Evolutionary conservation across 2,888 invertebrate genomes (phyloP).

Genomic region (Digitonthophagus gazella): DNA sequence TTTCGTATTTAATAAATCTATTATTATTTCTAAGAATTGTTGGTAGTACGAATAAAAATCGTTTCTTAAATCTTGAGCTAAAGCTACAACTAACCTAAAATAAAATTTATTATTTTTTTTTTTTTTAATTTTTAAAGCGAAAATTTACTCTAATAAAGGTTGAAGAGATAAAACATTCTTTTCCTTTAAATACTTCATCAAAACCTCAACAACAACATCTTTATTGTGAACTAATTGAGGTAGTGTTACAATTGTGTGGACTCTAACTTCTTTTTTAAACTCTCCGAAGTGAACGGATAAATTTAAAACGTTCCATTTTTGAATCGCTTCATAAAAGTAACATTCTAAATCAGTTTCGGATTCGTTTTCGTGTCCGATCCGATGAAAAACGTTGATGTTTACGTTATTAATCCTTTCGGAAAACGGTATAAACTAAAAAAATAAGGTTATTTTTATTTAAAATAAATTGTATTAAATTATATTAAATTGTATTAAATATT

Average conservation of each 20-base stretch:
- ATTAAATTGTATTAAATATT: slow-evolving; percentile 25
- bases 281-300: slow-evolving; percentile 77
- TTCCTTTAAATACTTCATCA: slow-evolving; percentile 71
- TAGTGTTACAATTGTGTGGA: slow-evolving; percentile 66
- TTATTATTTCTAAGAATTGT: slow-evolving; percentile 69
- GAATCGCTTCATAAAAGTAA: slow-evolving; percentile 76
- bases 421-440: slow-evolving; percentile 79
- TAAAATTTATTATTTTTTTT: too few species aligned
- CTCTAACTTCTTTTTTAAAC: slow-evolving; percentile 73
- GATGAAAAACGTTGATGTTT: slow-evolving; percentile 84
- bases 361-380: slow-evolving; percentile 75
- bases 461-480: slow-evolving; percentile 3
- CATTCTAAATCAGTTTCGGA: slow-evolving; percentile 67
- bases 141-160: slow-evolving; percentile 78
- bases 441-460: not conserved
- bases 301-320: slow-evolving; percentile 89
- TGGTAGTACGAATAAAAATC: slow-evolving; percentile 89
- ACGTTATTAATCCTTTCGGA: slow-evolving; percentile 82
- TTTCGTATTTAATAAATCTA: slow-evolving; percentile 69
- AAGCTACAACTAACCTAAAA: slow-evolving; percentile 74
- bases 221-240: slow-evolving; percentile 82
- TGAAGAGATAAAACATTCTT: slow-evolving; percentile 74
- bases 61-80: slow-evolving; percentile 82
- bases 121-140: slow-evolving; percentile 22
- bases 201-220: slow-evolving; percentile 68